These are phyloP conservation scores for Apteryx owenii DNA, from an alignment of 2,113 vertebrate species.

Conservation along the genomic window DNA sequence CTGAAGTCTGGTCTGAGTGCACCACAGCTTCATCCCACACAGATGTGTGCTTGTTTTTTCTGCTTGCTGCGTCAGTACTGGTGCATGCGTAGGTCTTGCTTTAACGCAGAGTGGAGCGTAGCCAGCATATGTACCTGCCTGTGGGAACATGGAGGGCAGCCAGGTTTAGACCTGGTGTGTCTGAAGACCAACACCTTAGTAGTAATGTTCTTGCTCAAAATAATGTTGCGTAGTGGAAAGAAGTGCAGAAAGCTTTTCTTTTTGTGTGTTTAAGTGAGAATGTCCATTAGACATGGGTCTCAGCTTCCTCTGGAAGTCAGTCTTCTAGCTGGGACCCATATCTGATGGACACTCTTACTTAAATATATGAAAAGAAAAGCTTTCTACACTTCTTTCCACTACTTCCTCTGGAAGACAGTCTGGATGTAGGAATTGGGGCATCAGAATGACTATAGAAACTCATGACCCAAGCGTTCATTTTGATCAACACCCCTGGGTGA, in stretches of 20 bases:
- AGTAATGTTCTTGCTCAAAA: background rate
- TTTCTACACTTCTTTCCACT: no score
- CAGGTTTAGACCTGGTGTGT: background rate
- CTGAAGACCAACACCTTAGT: background rate
- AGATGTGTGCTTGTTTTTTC: no score
- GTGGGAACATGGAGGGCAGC: fast-evolving
- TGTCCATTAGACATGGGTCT: background rate
- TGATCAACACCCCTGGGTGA: no score
- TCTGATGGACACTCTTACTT: no score
- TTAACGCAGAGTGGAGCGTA: fast-evolving
- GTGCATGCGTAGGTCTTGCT: background rate
- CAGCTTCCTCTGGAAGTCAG: background rate
- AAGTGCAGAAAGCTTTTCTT: background rate
- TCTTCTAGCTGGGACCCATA: background rate
- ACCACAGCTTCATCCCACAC: no score
- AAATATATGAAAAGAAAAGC: no score
- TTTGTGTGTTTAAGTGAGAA: background rate
- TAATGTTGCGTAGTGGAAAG: background rate
- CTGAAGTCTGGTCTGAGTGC: no score
- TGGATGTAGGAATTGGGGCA: no score
- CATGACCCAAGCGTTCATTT: background rate
- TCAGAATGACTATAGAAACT: background rate
- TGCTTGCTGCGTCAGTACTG: no score
- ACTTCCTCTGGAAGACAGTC: background rate
- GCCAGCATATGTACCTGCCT: background rate